Percentiles rank a stretch among this genome's conserved stretches.
Evolutionary conservation across 2,113 vertebrate species (phyloP).

Genomic region (Amblyornis subalaris): DNA sequence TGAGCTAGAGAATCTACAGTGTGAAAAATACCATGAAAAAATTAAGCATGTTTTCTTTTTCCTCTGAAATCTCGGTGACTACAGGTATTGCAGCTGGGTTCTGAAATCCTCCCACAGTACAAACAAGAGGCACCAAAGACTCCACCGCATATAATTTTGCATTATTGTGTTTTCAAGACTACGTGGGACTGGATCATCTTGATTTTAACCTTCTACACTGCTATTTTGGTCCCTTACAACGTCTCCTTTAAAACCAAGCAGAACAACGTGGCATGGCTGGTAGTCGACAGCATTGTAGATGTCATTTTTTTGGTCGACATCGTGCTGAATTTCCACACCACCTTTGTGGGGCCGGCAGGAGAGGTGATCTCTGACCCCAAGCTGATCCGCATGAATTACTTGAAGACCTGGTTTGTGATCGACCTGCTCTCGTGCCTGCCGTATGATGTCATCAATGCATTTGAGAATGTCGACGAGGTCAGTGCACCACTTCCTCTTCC

Average conservation of each 20-base stretch:
- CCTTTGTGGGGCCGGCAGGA: constrained; percentile 93
- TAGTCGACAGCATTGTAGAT: constrained; percentile 96
- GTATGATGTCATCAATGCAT: constrained; percentile 97
- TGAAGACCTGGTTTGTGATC: constrained; percentile 98
- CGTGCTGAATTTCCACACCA: constrained; percentile 96
- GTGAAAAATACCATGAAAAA: not conserved
- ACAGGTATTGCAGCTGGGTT: constrained; percentile 94
- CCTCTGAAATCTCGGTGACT: constrained; percentile 10
- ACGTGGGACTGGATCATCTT: constrained; percentile 99
- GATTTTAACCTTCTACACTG: constrained; percentile 97
- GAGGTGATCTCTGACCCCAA: constrained; percentile 97
- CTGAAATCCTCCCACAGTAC: constrained; percentile 95
- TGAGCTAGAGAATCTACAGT: not conserved
- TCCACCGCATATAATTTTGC: constrained; percentile 94
- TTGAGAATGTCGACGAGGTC: constrained; percentile 98
- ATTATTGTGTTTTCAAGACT: constrained; percentile 97
- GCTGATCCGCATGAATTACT: constrained; percentile 96
- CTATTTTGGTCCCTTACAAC: constrained; percentile 97
- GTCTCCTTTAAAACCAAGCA: constrained; percentile 98
- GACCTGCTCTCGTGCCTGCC: constrained; percentile 95
- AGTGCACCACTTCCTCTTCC: constrained; percentile 63
- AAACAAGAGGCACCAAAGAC: constrained; percentile 98
- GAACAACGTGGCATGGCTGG: constrained; percentile 96
- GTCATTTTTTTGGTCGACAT: constrained; percentile 97
- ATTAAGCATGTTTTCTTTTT: constrained; percentile 3